Evolutionary conservation across 2,113 vertebrate species (phyloP).

Genomic region (Otolemur garnettii): DNA sequence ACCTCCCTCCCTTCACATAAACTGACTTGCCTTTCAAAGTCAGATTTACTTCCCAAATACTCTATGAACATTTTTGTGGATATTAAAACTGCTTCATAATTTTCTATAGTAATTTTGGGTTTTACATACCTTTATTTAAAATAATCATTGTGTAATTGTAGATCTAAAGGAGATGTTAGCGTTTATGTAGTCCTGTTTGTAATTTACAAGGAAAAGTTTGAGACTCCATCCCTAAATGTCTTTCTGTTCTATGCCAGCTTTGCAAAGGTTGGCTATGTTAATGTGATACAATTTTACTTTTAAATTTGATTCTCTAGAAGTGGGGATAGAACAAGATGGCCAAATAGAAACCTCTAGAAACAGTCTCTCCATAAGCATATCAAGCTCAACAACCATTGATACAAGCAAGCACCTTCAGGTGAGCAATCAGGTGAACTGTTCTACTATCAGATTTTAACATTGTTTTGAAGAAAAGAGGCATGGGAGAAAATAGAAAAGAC

Average conservation of each 20-base stretch:
- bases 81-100: conserved; percentile 3
- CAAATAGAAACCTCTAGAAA: no score
- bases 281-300: neutral
- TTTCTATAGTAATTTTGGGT: neutral
- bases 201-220: conserved; percentile 10
- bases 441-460: no score
- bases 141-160: conserved; percentile 9
- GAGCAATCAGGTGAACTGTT: no score
- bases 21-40: neutral
- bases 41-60: neutral
- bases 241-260: neutral
- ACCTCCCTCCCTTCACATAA: neutral
- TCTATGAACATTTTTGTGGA: neutral
- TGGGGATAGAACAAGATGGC: no score
- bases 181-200: neutral
- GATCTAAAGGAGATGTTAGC: neutral
- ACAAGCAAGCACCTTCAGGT: no score
- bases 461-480: no score
- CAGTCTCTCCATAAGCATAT: no score
- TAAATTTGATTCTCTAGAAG: neutral
- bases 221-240: neutral
- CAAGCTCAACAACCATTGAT: no score
- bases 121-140: neutral
- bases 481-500: no score
- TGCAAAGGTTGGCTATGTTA: neutral